These are phyloP conservation scores for Microctenopoma stevenorrisi DNA, from an alignment of 2,797 vertebrate genomes.

Conservation along the genomic window DNA sequence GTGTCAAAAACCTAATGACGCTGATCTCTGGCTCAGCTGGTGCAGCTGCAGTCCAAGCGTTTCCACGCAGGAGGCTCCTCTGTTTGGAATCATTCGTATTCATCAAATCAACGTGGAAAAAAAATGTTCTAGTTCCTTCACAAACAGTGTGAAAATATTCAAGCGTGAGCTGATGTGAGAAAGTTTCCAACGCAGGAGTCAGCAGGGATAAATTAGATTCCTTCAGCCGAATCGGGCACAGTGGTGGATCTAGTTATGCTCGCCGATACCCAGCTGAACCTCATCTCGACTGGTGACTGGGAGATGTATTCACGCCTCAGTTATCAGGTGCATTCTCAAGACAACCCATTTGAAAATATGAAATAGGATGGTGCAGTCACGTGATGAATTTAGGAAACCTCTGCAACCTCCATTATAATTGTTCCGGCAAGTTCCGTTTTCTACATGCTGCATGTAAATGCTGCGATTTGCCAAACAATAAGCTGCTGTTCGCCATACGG, in stretches of 20 bases:
- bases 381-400: conserved; percentile 3
- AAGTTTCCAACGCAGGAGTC: conserved; percentile 7
- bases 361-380: not conserved
- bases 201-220: conserved; percentile 28
- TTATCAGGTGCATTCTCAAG: conserved; percentile 30
- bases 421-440: conserved; percentile 4
- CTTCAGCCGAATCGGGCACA: conserved; percentile 39
- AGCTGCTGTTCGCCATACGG: conserved; percentile 11
- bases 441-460: no score
- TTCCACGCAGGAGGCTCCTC: conserved; percentile 13
- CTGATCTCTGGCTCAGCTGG: conserved; percentile 5
- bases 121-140: conserved; percentile 3
- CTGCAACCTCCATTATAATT: conserved; percentile 24
- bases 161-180: conserved; percentile 21
- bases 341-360: conserved; percentile 19
- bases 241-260: conserved; percentile 22
- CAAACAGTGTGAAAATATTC: conserved; percentile 19
- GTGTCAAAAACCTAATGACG: conserved; percentile 4
- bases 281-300: conserved; percentile 27
- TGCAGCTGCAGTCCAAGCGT: conserved; percentile 6
- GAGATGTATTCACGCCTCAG: conserved; percentile 36
- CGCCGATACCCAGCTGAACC: conserved; percentile 27
- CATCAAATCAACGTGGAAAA: conserved; percentile 24
- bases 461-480: no score
- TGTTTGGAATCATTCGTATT: conserved; percentile 48